Evolutionary conservation across 2,113 vertebrate genomes (phyloP).

Genomic region (Apaloderma vittatum): DNA sequence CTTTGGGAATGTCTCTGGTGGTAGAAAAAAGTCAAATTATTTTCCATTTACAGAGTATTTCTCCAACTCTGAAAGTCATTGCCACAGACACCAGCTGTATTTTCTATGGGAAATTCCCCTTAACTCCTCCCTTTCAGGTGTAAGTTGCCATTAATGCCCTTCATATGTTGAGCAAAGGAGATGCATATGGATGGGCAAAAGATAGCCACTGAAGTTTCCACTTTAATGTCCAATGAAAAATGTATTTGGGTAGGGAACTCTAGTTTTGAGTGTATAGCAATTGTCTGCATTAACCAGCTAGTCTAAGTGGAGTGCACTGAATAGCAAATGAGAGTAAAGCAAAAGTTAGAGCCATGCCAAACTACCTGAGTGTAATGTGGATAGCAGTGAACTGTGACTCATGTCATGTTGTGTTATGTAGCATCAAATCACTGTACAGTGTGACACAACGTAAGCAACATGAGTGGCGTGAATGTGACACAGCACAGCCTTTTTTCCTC

Average conservation of each 20-base stretch:
- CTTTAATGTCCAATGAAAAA: conserved; percentile 63
- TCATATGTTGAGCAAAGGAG: conserved; percentile 43
- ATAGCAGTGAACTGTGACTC: conserved; percentile 63
- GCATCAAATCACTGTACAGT: conserved; percentile 67
- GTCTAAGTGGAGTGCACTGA: conserved; percentile 63
- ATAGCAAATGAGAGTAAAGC: conserved; percentile 64
- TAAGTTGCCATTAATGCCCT: conserved; percentile 17
- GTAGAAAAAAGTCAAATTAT: conserved; percentile 36
- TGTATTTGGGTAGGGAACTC: conserved; percentile 62
- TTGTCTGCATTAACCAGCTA: conserved; percentile 45
- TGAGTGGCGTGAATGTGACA: conserved; percentile 77
- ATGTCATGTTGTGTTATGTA: conserved; percentile 62
- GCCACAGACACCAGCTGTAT: neutral
- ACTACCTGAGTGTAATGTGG: conserved; percentile 64
- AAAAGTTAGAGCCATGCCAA: conserved; percentile 51
- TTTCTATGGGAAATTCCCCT: conserved; percentile 51
- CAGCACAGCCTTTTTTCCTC: conserved; percentile 57
- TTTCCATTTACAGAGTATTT: conserved; percentile 45
- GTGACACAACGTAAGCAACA: conserved; percentile 64
- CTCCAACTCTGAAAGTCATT: neutral
- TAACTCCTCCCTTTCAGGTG: conserved; percentile 39
- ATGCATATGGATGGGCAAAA: conserved; percentile 1
- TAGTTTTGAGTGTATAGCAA: conserved; percentile 50
- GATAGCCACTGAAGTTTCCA: conserved; percentile 47
- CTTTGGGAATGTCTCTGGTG: neutral